These are phyloP conservation scores for Lamprotornis superbus DNA, from an alignment of 2,113 vertebrate genomes.

Conservation along the genomic window DNA sequence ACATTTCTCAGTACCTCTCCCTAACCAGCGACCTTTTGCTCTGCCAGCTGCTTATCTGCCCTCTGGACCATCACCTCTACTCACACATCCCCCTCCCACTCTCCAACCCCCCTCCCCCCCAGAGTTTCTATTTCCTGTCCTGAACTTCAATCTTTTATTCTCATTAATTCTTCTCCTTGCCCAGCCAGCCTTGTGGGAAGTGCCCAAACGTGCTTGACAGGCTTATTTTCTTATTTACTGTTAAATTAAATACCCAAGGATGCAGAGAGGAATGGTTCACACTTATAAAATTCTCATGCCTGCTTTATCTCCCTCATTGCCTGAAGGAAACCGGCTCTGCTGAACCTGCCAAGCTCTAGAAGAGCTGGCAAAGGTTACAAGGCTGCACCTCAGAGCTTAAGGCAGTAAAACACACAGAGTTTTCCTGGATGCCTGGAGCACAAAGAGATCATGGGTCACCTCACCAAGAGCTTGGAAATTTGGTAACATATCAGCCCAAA, in stretches of 20 bases:
- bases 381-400: accelerated
- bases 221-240: not conserved
- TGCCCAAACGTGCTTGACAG: not conserved
- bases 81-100: not conserved
- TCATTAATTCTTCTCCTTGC: not conserved
- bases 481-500: accelerated
- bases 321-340: not conserved
- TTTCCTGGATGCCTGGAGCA: not conserved
- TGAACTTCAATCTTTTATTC: not conserved
- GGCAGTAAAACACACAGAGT: not conserved
- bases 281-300: not conserved
- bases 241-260: not conserved
- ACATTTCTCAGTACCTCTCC: not conserved
- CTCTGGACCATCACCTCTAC: not conserved
- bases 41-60: not conserved
- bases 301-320: not conserved
- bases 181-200: not conserved
- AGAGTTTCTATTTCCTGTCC: not conserved
- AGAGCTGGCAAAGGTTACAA: not conserved
- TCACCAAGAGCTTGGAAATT: not conserved
- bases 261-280: not conserved
- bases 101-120: not conserved
- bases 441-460: not conserved
- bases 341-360: accelerated
- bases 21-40: not conserved